Evolutionary conservation across 2,113 vertebrate genomes (phyloP), one percentile per base, ranked within the genome.

Genomic region (Scophthalmus maximus): DNA sequence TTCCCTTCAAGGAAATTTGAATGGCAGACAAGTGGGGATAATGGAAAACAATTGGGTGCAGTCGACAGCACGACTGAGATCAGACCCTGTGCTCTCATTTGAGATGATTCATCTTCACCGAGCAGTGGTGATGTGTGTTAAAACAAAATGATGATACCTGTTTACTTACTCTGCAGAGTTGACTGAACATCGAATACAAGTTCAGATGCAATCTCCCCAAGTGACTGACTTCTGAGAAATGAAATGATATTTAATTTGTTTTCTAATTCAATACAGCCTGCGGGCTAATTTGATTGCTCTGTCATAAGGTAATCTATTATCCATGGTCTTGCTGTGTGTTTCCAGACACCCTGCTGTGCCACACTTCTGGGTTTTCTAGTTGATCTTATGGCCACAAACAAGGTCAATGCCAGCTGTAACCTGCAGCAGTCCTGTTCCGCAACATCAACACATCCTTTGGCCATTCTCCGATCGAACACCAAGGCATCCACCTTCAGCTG

Each of bases 1-100:
- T 84, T 78, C 73, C 67, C 73, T 88, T 89, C 71, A 85, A 88
- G 78, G 68, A 83, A 78, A 87, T 82, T 72, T 88, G 84, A 90
- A 86, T 83, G 73, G 84, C 88, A 90, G 81, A 86, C 88, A 82
- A 86, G 70, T 58, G 83, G 79, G 84, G 84, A 85, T 86, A 88
- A 87, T 79, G 74, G 79, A 73, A 89, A 83, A 88, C 83, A 85
- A 84, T 83, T 46, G 66, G 38, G 57, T 63, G 47, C 84, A 81
- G 79, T 81, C 81, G 80, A 75, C 68, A 61, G 59, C 65, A 22
- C 8, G 34, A 61, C 44, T 59, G 40, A 68, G 71, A 84, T 83
- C 72, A 83, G 65, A 62, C 64, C 55, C 44, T 47, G 67, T 65
- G 59, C 70, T 76, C 67, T 72, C 66, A 65, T 83, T 83, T 77